Conservation (phyloP, 2,888 invertebrate genomes). For the Adelognathus sp. region DNA sequence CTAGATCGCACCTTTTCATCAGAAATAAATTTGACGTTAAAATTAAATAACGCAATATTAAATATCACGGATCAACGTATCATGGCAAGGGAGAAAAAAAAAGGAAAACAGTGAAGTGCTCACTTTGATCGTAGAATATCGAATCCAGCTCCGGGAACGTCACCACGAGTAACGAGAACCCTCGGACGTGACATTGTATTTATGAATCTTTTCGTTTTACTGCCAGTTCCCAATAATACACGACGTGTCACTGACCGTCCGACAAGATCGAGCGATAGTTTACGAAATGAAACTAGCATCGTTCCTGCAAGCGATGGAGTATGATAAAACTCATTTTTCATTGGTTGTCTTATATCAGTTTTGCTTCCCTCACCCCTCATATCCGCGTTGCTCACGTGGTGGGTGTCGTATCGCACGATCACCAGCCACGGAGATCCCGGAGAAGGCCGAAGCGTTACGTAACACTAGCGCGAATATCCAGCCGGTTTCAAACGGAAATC, state of each 20-base stretch:
- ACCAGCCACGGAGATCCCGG: background rate
- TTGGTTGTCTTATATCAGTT: background rate
- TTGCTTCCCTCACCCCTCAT: background rate
- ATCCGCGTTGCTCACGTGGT: too few relatives aligned
- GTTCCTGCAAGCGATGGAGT: background rate
- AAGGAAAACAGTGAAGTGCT: constrained; percentile 74
- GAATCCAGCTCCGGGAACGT: constrained; percentile 86
- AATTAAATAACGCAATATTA: background rate
- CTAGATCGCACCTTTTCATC: constrained; percentile 83
- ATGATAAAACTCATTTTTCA: background rate
- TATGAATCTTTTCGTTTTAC: constrained; percentile 12
- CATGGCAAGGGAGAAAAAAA: background rate
- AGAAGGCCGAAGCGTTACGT: background rate
- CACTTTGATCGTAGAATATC: constrained; percentile 86
- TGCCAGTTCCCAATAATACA: background rate
- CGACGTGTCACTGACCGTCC: background rate
- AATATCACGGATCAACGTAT: constrained; percentile 30
- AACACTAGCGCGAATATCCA: background rate
- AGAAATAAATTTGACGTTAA: constrained; percentile 2
- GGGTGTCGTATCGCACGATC: background rate
- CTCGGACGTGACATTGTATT: constrained; percentile 81
- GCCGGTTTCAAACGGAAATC: background rate
- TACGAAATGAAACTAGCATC: background rate
- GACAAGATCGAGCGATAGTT: background rate
- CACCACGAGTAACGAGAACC: constrained; percentile 88